Evolutionary conservation across 2,113 vertebrate genomes (phyloP).

Genomic region (Equus quagga): DNA sequence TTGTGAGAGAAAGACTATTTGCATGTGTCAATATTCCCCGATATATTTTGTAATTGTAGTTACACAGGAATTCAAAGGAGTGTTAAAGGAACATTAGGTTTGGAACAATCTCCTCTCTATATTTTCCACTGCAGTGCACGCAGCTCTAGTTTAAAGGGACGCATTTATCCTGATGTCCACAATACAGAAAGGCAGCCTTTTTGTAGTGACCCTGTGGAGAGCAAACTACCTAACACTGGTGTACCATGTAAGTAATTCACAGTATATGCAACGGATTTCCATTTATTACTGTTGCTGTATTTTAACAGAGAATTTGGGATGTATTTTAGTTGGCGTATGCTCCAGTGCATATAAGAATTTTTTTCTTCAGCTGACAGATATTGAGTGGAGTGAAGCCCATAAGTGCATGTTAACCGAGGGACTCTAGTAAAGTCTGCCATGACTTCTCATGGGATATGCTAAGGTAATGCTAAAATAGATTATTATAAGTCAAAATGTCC

Average conservation of each 20-base stretch:
- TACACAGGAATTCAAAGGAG: background rate
- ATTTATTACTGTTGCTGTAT: background rate
- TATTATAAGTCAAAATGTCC: conserved; percentile 63
- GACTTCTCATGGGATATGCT: conserved; percentile 28
- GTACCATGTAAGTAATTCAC: background rate
- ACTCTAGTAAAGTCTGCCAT: background rate
- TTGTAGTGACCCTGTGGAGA: background rate
- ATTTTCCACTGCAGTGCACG: background rate
- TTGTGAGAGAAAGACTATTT: background rate
- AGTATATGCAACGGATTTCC: background rate
- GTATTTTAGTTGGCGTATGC: background rate
- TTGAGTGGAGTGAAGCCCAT: background rate
- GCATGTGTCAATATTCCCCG: background rate
- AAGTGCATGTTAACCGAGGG: background rate
- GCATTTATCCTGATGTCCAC: background rate
- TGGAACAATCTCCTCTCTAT: background rate
- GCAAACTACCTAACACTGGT: background rate
- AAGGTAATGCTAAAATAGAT: conserved; percentile 48
- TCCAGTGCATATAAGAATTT: background rate
- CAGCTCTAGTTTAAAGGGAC: background rate
- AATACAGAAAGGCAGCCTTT: background rate
- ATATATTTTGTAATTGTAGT: background rate
- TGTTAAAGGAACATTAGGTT: background rate
- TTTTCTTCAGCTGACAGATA: background rate
- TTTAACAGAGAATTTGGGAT: background rate